Conservation (phyloP, 1,140 invertebrate species). For the Calephelis nemesis region DNA sequence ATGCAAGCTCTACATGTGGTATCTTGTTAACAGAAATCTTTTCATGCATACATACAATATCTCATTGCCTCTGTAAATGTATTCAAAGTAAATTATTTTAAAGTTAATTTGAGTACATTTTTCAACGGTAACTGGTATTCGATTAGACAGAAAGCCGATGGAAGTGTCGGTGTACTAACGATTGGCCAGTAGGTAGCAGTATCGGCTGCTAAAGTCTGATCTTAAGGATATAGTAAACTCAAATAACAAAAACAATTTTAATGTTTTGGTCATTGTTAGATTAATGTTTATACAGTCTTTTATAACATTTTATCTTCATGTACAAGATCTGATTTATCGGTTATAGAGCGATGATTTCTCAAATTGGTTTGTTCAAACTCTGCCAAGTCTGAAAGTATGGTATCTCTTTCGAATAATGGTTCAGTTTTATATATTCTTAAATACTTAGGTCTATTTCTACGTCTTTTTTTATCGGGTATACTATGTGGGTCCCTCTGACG, state of each 20-base stretch:
- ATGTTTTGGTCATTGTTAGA: background rate
- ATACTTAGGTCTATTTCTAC: slow-evolving; percentile 56
- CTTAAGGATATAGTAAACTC: too few species aligned
- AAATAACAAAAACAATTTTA: background rate
- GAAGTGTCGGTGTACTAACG: too few species aligned
- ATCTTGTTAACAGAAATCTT: too few species aligned
- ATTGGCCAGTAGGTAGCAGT: too few species aligned
- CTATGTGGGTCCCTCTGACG: slow-evolving; percentile 36
- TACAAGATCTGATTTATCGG: slow-evolving; percentile 49
- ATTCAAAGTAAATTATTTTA: background rate
- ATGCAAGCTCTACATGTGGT: too few species aligned
- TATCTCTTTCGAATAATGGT: slow-evolving; percentile 55
- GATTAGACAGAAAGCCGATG: too few species aligned
- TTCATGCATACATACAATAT: too few species aligned
- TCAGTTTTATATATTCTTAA: slow-evolving; percentile 57
- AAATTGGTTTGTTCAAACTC: slow-evolving; percentile 27
- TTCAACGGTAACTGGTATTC: too few species aligned
- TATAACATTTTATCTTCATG: slow-evolving; percentile 34
- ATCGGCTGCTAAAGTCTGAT: too few species aligned
- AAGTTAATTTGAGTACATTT: background rate
- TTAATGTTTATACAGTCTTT: background rate
- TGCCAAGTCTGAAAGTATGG: slow-evolving; percentile 24
- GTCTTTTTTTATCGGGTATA: slow-evolving; percentile 54
- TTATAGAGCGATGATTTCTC: slow-evolving; percentile 27
- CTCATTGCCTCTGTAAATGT: too few species aligned